These are phyloP conservation scores for Apotomis turbidana DNA, from an alignment of 2,888 invertebrate species.

Conservation along the genomic window DNA sequence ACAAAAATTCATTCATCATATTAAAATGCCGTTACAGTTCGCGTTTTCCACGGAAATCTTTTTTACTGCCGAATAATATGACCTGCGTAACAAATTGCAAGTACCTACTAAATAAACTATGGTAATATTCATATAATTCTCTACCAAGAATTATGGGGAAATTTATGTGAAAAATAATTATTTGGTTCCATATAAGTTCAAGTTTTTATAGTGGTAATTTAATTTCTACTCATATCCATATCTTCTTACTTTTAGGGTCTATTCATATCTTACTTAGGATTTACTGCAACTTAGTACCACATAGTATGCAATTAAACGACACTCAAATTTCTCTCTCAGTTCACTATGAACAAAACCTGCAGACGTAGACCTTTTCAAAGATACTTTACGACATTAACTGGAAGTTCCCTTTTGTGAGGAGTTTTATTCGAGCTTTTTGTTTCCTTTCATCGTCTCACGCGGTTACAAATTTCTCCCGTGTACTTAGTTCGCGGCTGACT, in stretches of 20 bases:
- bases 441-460: neutral
- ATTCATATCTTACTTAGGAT: neutral
- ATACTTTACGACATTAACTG: conserved; percentile 1
- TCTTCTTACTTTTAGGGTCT: too few species aligned
- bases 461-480: conserved; percentile 13
- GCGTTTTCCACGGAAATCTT: neutral
- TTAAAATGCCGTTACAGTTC: conserved; percentile 15
- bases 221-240: too few species aligned
- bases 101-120: neutral
- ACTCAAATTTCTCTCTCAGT: conserved; percentile 4
- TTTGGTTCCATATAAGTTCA: too few species aligned
- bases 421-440: conserved; percentile 12
- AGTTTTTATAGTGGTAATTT: too few species aligned
- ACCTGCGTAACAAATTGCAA: neutral
- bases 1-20: conserved; percentile 23
- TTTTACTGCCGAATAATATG: neutral
- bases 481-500: neutral
- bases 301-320: neutral
- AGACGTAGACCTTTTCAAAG: neutral
- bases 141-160: neutral
- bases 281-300: neutral
- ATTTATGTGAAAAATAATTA: neutral
- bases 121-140: too few species aligned
- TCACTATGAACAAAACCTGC: conserved; percentile 9
- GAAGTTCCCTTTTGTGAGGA: conserved; percentile 2